Evolutionary conservation across 53 echinoderm and acorn worm species (phyloP).

Genomic region (Zoroaster sp.): DNA sequence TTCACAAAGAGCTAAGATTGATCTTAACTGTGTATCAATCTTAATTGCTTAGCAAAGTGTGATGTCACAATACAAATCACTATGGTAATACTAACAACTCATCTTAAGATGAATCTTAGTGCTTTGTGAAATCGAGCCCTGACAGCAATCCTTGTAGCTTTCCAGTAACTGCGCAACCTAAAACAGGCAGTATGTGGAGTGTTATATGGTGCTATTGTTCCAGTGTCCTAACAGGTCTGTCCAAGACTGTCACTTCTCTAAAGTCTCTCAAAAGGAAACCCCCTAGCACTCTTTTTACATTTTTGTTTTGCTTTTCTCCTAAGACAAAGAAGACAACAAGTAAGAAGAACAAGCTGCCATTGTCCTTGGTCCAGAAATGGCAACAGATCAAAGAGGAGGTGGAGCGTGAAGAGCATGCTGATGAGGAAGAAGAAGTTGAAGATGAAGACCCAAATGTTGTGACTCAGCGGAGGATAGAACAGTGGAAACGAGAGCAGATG

Average conservation of each 20-base stretch:
- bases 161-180: neutral
- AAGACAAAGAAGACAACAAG: slow-evolving; percentile 52
- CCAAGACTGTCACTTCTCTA: too few relatives aligned
- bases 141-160: too few relatives aligned
- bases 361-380: slow-evolving; percentile 89
- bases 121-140: too few relatives aligned
- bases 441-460: slow-evolving; percentile 75
- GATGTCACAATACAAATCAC: too few relatives aligned
- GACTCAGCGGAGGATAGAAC: slow-evolving; percentile 71
- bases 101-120: too few relatives aligned
- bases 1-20: too few relatives aligned
- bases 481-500: slow-evolving; percentile 91
- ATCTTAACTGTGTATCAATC: too few relatives aligned
- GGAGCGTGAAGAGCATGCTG: slow-evolving; percentile 78
- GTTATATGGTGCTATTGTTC: too few relatives aligned
- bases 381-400: slow-evolving; percentile 91
- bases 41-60: too few relatives aligned
- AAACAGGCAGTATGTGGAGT: neutral
- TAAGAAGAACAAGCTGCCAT: slow-evolving; percentile 85
- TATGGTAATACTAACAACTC: too few relatives aligned
- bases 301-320: neutral
- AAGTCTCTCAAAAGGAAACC: too few relatives aligned
- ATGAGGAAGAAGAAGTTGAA: slow-evolving; percentile 68
- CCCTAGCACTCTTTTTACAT: neutral
- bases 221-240: too few relatives aligned